Evolutionary conservation across 2,888 invertebrate species (phyloP), one percentile per base, ranked within the genome.

Genomic region (Macaria liturata): DNA sequence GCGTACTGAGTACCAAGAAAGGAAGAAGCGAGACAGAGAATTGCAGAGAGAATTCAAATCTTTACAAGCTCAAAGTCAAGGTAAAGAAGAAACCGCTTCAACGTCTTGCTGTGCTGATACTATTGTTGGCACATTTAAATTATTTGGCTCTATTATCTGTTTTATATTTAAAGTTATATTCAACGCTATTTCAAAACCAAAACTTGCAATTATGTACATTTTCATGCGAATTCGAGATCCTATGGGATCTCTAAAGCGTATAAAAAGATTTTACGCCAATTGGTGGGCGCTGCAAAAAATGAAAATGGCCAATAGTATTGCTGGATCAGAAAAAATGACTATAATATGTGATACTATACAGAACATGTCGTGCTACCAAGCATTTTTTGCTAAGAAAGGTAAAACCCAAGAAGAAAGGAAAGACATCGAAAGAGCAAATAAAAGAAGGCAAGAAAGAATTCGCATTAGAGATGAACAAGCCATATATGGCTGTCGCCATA

Each of bases 281-380:
- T 62, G 54, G 3, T 77, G 75, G 72, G 49, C 59, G 34, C n/a
- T 73, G 3, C 75, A 74, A 63, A 78, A 75, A 53, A 68, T 80
- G 44, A 63, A 64, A 66, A 67, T 84, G 57, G 40, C 65, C 8
- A 70, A 66, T 54, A 68, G 75, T 39, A 53, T 78, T 5, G 67
- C 66, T 32, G 74, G 78, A 6, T 84, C 84, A 5, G 59, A 72
- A 6, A 68, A 68, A 8, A 59, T 80, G 49, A 64, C 60, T 32
- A 65, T 82, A 32, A 3, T 80, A 9, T n/a, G 34, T 1, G 84
- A 85, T 58, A 71, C 75, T 9, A 9, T 81, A 6, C 68, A 71
- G 64, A 71, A 80, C 9, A 62, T 65, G 3, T 7, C 52, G 4
- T 0, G 75, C 2, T 78, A 63, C 61, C 64, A 77, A 54, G 52